Evolutionary conservation across 2,888 invertebrate species (phyloP).

Genomic region (Brassicogethes aeneus): DNA sequence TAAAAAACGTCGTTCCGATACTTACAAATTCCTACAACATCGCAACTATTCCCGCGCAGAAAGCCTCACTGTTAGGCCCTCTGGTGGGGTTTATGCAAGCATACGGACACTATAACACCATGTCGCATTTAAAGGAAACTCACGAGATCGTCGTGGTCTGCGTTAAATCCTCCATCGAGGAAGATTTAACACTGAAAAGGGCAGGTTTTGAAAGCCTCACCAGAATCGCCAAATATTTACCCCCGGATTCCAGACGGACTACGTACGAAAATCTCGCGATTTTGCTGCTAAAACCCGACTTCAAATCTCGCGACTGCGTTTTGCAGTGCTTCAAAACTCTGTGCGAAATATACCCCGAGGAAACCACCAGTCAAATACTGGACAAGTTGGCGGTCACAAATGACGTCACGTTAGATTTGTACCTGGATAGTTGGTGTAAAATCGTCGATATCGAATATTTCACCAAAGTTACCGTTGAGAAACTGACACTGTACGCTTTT

Average conservation of each 20-base stretch:
- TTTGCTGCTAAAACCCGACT: slow-evolving; percentile 42
- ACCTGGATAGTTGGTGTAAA: slow-evolving; percentile 41
- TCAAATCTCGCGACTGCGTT: slow-evolving; percentile 41
- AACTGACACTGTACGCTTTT: slow-evolving; percentile 25
- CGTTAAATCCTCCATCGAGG: slow-evolving; percentile 43
- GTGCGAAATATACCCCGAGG: slow-evolving; percentile 44
- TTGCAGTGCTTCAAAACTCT: slow-evolving; percentile 47
- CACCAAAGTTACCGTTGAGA: slow-evolving; percentile 37
- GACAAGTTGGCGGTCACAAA: slow-evolving; percentile 33
- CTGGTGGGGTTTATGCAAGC: slow-evolving; percentile 36
- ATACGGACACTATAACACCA: too few relatives aligned
- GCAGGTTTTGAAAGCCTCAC: slow-evolving; percentile 47
- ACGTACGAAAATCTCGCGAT: slow-evolving; percentile 46
- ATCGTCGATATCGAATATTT: slow-evolving; percentile 45
- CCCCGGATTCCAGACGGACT: slow-evolving; percentile 41
- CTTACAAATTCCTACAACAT: slow-evolving; percentile 42
- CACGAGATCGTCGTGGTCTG: too few relatives aligned
- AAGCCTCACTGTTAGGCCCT: slow-evolving; percentile 33
- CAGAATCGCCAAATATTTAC: slow-evolving; percentile 41
- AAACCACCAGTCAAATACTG: slow-evolving; percentile 46
- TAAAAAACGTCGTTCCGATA: slow-evolving; percentile 40
- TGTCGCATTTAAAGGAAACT: too few relatives aligned
- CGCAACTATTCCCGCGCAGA: slow-evolving; percentile 31
- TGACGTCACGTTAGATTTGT: slow-evolving; percentile 18
- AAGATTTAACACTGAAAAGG: slow-evolving; percentile 42